Conservation (phyloP, 2,113 vertebrate species). For the Anhinga rufa region DNA sequence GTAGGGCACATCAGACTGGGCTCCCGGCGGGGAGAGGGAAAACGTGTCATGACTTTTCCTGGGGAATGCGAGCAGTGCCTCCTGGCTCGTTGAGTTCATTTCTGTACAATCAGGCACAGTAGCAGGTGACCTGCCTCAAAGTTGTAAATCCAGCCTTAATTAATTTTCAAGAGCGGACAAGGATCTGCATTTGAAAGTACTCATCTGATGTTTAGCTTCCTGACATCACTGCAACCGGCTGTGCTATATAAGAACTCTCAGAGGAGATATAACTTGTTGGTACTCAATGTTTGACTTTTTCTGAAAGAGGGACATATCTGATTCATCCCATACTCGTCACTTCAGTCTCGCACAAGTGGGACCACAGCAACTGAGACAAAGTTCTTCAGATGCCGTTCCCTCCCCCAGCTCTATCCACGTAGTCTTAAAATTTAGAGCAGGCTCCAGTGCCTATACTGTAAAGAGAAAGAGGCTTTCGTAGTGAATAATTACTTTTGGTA, state of each 20-base stretch:
- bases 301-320: neutral
- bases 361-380: neutral
- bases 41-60: neutral
- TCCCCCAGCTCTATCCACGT: neutral
- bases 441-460: neutral
- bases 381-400: neutral
- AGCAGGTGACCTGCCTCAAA: neutral
- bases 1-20: neutral
- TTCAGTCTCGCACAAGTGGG: neutral
- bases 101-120: neutral
- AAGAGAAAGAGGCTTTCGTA: neutral
- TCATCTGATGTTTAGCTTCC: neutral
- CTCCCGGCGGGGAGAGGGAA: neutral
- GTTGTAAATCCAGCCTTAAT: neutral
- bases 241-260: neutral
- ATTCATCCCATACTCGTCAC: neutral
- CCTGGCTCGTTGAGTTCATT: neutral
- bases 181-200: neutral
- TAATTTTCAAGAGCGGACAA: neutral
- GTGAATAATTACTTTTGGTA: neutral
- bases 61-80: neutral
- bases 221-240: neutral
- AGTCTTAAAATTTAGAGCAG: neutral
- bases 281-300: neutral
- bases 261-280: neutral